Evolutionary conservation across 2,113 vertebrate genomes (phyloP).

Genomic region (Phalacrocorax pelagicus): DNA sequence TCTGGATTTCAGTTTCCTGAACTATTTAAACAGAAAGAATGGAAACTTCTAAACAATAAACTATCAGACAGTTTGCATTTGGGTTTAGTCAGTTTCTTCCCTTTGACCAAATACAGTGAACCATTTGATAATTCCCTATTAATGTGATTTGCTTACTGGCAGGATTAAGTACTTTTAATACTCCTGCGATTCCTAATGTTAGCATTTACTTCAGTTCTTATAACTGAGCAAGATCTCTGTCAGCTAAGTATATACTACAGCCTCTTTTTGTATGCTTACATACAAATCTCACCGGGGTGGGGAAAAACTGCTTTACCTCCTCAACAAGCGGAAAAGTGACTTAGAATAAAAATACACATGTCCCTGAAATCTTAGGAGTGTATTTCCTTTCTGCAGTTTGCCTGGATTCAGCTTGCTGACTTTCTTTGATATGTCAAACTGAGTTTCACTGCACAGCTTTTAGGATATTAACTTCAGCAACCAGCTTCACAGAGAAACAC

Average conservation of each 20-base stretch:
- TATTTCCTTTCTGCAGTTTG: background rate
- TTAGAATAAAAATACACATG: background rate
- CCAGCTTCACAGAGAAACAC: background rate
- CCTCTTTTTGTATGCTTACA: background rate
- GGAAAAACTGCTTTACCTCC: background rate
- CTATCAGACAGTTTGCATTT: background rate
- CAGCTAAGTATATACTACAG: background rate
- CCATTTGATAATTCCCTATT: background rate
- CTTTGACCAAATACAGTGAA: background rate
- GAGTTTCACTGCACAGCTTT: background rate
- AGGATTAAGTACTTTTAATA: background rate
- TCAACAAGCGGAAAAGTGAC: background rate
- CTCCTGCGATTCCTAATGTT: background rate
- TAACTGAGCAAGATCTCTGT: background rate
- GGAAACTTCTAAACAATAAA: background rate
- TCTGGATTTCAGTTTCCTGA: conserved; percentile 5
- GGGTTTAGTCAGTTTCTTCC: background rate
- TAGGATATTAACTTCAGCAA: background rate
- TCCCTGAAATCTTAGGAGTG: background rate
- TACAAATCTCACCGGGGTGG: background rate
- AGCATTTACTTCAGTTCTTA: background rate
- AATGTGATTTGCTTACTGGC: background rate
- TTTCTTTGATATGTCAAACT: background rate
- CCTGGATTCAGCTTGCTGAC: background rate
- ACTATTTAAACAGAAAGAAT: background rate